Evolutionary conservation across 2,797 vertebrate genomes (phyloP).

Genomic region (Etheostoma perlongum): DNA sequence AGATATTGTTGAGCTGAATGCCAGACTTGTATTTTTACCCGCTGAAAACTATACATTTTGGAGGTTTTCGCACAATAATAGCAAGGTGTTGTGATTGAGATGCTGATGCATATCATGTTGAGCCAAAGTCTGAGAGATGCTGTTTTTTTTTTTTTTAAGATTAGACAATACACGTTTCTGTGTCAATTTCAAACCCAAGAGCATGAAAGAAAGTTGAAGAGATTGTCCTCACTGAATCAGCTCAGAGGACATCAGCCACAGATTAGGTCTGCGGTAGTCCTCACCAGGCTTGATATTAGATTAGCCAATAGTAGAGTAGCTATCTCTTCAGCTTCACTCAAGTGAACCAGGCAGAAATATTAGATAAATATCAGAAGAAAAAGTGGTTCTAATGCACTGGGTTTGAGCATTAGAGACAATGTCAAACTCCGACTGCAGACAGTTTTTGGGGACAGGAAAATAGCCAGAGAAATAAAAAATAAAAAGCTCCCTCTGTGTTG

Average conservation of each 20-base stretch:
- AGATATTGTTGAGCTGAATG: background rate
- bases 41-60: conserved; percentile 1
- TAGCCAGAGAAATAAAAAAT: conserved; percentile 18
- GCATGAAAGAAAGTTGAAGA: conserved; percentile 14
- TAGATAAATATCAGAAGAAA: conserved; percentile 23
- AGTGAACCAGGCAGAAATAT: conserved; percentile 21
- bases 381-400: conserved; percentile 46
- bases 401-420: conserved; percentile 36
- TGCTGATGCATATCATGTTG: conserved; percentile 11
- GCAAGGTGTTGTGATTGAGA: background rate
- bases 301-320: conserved; percentile 1
- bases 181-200: conserved; percentile 18
- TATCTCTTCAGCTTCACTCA: conserved; percentile 27
- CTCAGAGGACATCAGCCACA: conserved; percentile 22
- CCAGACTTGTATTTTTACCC: background rate
- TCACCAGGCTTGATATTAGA: conserved; percentile 31
- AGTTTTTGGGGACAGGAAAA: conserved; percentile 30
- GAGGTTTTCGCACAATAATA: conserved; percentile 17
- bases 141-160: conserved; percentile 13
- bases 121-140: conserved; percentile 19
- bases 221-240: conserved; percentile 21
- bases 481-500: conserved; percentile 3
- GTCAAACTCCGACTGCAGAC: conserved; percentile 6
- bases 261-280: conserved; percentile 28
- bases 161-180: conserved; percentile 16